phyloP scores from a whole-genome alignment of 2,888 invertebrate genomes.

The Druceiella hillmani region DNA sequence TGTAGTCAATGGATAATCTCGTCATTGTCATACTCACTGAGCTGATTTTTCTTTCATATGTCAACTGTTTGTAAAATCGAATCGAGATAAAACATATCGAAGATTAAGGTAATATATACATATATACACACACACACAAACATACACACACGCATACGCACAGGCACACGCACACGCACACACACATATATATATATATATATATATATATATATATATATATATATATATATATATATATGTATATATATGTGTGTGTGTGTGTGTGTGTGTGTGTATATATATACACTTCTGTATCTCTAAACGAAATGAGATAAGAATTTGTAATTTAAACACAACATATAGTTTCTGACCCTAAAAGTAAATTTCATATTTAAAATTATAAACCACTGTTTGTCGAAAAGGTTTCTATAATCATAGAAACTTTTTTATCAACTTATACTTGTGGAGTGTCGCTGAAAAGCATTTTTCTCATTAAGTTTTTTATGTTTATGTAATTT shows the following conservation, averaged over 20 bases:
- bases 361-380: slow-evolving; percentile 9
- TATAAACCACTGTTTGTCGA: too few relatives aligned
- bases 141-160: slow-evolving; percentile 8
- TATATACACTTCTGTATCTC: not conserved
- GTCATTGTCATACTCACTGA: too few relatives aligned
- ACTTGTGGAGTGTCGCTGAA: too few relatives aligned
- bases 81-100: too few relatives aligned
- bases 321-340: slow-evolving; percentile 1
- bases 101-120: too few relatives aligned
- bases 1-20: too few relatives aligned
- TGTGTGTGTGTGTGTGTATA: slow-evolving; percentile 3
- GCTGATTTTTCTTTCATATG: too few relatives aligned
- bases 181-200: slow-evolving; percentile 8
- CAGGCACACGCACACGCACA: slow-evolving; percentile 7
- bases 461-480: too few relatives aligned
- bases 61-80: too few relatives aligned
- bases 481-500: too few relatives aligned
- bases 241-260: slow-evolving; percentile 3
- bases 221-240: slow-evolving; percentile 4
- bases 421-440: too few relatives aligned
- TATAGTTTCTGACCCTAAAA: slow-evolving; percentile 3
- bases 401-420: too few relatives aligned
- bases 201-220: slow-evolving; percentile 3
- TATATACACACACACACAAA: slow-evolving; percentile 1
- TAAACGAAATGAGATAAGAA: not conserved